Evolutionary conservation across 2,888 invertebrate genomes (phyloP).

Genomic region (Lasiommata megera): DNA sequence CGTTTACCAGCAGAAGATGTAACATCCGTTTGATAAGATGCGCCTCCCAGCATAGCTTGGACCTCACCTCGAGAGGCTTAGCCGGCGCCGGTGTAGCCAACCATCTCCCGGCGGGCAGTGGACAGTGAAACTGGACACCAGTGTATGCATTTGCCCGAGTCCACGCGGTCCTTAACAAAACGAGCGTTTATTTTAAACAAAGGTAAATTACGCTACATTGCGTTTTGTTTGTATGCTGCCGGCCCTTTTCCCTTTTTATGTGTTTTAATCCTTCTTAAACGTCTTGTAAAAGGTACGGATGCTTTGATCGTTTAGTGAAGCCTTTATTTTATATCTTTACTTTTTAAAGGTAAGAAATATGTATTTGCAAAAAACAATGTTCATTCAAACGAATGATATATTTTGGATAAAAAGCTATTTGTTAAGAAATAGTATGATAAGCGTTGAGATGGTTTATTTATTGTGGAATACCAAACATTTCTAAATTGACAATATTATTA

Average conservation of each 20-base stretch:
- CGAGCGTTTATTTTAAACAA: slow-evolving; percentile 8
- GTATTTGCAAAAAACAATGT: too few species aligned
- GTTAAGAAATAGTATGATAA: too few species aligned
- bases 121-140: slow-evolving; percentile 47
- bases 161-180: not conserved
- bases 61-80: slow-evolving; percentile 32
- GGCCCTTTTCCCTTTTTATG: not conserved
- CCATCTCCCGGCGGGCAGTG: slow-evolving; percentile 41
- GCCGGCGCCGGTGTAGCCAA: slow-evolving; percentile 37
- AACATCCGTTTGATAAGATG: too few species aligned
- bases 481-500: too few species aligned
- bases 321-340: not conserved
- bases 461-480: too few species aligned
- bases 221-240: slow-evolving; percentile 40
- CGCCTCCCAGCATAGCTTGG: not conserved
- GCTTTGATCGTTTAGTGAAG: not conserved
- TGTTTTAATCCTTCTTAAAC: not conserved
- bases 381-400: too few species aligned
- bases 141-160: not conserved
- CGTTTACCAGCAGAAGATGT: too few species aligned
- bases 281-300: not conserved
- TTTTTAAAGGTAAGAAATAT: too few species aligned
- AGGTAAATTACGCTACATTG: slow-evolving; percentile 41
- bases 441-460: too few species aligned
- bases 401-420: too few species aligned